These are phyloP conservation scores for Megatriorchis doriae DNA, from an alignment of 2,113 vertebrate genomes.

Conservation along the genomic window DNA sequence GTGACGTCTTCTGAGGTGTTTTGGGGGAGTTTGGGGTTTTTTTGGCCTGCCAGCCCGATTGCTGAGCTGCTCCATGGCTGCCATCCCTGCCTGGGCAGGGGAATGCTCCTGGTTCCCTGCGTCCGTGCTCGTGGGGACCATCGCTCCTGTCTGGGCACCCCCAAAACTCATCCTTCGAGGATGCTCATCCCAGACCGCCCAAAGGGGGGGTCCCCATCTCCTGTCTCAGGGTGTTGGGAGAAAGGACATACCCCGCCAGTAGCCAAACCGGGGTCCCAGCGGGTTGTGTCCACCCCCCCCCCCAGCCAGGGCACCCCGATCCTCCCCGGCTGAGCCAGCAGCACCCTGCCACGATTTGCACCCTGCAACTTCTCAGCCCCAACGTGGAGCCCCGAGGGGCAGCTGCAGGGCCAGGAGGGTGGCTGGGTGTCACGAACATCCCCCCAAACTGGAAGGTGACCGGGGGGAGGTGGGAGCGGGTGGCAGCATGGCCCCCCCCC, in stretches of 20 bases:
- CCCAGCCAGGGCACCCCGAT: fast-evolving
- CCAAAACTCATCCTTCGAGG: background rate
- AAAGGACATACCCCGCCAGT: fast-evolving
- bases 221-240: fast-evolving
- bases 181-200: background rate
- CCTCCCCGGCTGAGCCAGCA: fast-evolving
- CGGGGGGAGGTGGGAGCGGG: fast-evolving
- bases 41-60: background rate
- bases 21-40: background rate
- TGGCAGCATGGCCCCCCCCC: background rate
- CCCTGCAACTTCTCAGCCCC: background rate
- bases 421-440: fast-evolving
- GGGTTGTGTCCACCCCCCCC: no score
- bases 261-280: fast-evolving
- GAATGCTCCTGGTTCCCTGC: background rate
- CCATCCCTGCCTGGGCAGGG: background rate
- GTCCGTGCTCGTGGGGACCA: fast-evolving
- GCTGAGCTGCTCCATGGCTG: background rate
- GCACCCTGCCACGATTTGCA: background rate
- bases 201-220: background rate
- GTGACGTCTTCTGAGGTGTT: fast-evolving
- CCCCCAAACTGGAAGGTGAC: background rate
- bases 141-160: fast-evolving
- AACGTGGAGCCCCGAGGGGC: fast-evolving
- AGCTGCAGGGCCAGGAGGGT: fast-evolving